Evolutionary conservation across 2,113 vertebrate genomes (phyloP).

Genomic region (Hypocryptadius cinnamomeus): DNA sequence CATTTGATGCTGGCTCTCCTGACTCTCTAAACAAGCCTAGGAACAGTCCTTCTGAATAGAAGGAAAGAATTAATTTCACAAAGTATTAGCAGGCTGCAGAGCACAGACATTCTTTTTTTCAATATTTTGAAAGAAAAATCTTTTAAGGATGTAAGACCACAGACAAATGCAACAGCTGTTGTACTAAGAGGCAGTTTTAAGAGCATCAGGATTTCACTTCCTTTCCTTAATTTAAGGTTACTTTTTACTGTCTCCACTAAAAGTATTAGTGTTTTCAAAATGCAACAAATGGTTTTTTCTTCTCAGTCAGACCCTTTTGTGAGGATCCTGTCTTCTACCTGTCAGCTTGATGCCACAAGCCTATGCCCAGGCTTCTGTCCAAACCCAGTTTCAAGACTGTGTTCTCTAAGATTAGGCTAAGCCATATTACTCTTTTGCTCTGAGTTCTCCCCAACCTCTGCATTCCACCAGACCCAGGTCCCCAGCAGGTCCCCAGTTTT

Average conservation of each 20-base stretch:
- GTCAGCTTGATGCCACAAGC: neutral
- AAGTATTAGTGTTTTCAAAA: neutral
- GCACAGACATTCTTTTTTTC: neutral
- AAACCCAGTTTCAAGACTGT: neutral
- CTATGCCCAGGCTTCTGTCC: neutral
- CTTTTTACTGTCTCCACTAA: neutral
- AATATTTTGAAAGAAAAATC: constrained; percentile 12
- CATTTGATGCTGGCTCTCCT: constrained; percentile 21
- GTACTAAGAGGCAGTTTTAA: neutral
- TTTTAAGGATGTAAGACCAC: neutral
- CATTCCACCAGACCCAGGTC: neutral
- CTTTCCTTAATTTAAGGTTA: neutral
- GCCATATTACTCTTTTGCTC: too few relatives aligned
- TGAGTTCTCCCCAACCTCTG: neutral
- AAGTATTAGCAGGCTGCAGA: constrained; percentile 8
- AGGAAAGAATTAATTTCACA: constrained; percentile 42
- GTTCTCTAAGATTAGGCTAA: neutral
- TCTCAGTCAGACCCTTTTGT: neutral
- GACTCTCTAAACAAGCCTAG: constrained; percentile 26
- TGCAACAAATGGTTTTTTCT: neutral
- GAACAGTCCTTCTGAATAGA: constrained; percentile 27
- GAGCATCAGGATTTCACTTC: neutral
- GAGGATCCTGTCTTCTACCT: neutral
- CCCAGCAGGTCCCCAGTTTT: neutral
- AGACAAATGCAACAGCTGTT: neutral